phyloP scores from a whole-genome alignment of 2,888 invertebrate genomes.

The Pammene aurita region DNA sequence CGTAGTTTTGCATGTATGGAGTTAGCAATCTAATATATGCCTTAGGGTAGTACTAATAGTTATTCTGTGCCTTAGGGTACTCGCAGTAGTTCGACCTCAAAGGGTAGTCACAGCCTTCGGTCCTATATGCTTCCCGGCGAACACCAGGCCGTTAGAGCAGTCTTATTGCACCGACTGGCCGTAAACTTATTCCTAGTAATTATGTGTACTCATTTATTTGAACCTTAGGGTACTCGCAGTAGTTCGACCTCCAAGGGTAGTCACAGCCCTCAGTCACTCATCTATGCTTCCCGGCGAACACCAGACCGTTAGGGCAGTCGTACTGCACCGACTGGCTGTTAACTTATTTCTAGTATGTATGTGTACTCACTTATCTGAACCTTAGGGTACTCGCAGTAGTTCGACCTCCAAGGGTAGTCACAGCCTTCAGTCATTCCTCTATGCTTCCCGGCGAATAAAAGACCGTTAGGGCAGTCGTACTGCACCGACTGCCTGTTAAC shows the following conservation, averaged over 20 bases:
- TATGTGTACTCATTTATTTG: slow-evolving; percentile 85
- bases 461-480: too few species aligned
- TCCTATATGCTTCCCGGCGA: slow-evolving; percentile 94
- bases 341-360: too few species aligned
- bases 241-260: slow-evolving; percentile 94
- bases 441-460: too few species aligned
- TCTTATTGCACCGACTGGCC: slow-evolving; percentile 93
- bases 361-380: too few species aligned
- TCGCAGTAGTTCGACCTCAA: slow-evolving; percentile 96
- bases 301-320: slow-evolving; percentile 95
- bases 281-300: slow-evolving; percentile 93
- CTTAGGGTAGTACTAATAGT: too few species aligned
- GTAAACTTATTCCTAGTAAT: slow-evolving; percentile 91
- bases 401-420: too few species aligned
- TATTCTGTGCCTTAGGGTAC: slow-evolving; percentile 82
- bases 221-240: slow-evolving; percentile 87
- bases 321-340: too few species aligned
- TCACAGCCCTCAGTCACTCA: slow-evolving; percentile 95
- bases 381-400: too few species aligned
- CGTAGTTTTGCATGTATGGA: too few species aligned
- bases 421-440: too few species aligned
- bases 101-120: slow-evolving; percentile 95
- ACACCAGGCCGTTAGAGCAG: slow-evolving; percentile 95
- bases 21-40: too few species aligned
- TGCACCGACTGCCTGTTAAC: too few species aligned